Percentiles rank a stretch among this genome's conserved stretches.
Evolutionary conservation across 53 echinoderm and acorn worm genomes (phyloP).

Genomic region (Luidia sarsii): DNA sequence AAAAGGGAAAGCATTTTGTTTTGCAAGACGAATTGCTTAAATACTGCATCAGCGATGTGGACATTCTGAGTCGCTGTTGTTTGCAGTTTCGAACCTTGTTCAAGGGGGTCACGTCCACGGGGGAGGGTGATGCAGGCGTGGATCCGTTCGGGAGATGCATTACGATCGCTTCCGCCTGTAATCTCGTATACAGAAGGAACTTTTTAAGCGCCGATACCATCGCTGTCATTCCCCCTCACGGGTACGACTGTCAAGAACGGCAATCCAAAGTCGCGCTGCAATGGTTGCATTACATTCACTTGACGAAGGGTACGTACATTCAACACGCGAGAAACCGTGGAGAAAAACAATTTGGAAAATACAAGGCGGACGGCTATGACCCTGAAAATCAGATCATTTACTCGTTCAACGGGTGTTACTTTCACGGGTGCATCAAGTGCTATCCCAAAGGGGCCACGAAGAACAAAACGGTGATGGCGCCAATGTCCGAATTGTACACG

Average conservation of each 20-base stretch:
- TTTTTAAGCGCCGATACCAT: constrained; percentile 54
- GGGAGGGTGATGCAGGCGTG: not conserved
- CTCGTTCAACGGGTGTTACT: constrained; percentile 56
- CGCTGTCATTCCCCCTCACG: constrained; percentile 52
- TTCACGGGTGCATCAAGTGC: constrained; percentile 50
- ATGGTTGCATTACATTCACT: constrained; percentile 39
- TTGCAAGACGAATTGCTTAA: constrained; percentile 15
- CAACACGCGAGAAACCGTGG: constrained; percentile 47
- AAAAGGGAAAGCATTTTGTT: not conserved
- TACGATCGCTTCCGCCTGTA: constrained; percentile 76
- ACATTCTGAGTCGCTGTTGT: constrained; percentile 27
- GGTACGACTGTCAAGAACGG: constrained; percentile 30
- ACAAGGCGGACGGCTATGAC: constrained; percentile 56
- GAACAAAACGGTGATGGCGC: not conserved
- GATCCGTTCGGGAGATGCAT: constrained; percentile 61
- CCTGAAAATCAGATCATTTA: constrained; percentile 13
- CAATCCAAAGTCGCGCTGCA: constrained; percentile 49
- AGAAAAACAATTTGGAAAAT: constrained; percentile 39
- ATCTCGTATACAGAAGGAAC: constrained; percentile 56
- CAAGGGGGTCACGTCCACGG: constrained; percentile 3
- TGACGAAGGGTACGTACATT: constrained; percentile 6
- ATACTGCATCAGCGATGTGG: constrained; percentile 20
- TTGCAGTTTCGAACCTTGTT: constrained; percentile 9
- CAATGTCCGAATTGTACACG: constrained; percentile 28
- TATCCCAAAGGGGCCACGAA: not conserved